These are phyloP conservation scores for Diplodus puntazzo DNA, from an alignment of 2,797 vertebrate genomes.

Conservation along the genomic window DNA sequence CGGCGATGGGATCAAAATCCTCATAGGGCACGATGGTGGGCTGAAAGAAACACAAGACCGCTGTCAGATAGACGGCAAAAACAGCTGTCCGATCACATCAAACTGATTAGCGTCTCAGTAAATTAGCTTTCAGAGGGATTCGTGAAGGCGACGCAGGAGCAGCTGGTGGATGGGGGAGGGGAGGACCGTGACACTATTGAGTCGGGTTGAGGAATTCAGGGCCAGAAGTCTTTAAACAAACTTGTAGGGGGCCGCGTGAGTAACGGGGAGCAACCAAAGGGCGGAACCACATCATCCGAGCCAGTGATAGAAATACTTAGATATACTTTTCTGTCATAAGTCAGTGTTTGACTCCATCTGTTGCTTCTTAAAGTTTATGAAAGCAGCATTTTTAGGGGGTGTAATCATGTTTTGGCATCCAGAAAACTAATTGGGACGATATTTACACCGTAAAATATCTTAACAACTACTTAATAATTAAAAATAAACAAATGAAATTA, in stretches of 20 bases:
- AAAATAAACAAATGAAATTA: too few relatives aligned
- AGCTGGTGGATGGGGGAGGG: slow-evolving; percentile 56
- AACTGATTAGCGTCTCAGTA: slow-evolving; percentile 9
- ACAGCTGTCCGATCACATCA: neutral
- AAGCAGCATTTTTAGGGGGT: too few relatives aligned
- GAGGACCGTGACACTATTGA: slow-evolving; percentile 5
- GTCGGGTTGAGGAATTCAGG: slow-evolving; percentile 58
- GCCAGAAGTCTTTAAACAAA: slow-evolving; percentile 72
- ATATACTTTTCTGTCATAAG: neutral
- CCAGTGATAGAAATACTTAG: neutral
- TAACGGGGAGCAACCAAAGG: neutral
- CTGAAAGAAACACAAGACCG: slow-evolving; percentile 53
- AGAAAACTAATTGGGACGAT: too few relatives aligned
- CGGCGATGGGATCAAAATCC: slow-evolving; percentile 84
- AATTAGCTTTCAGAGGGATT: slow-evolving; percentile 2
- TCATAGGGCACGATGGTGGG: slow-evolving; percentile 84
- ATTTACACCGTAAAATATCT: neutral
- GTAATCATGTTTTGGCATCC: too few relatives aligned
- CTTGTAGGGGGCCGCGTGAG: slow-evolving; percentile 38
- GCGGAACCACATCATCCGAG: neutral
- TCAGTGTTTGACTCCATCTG: neutral
- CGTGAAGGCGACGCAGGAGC: slow-evolving; percentile 18
- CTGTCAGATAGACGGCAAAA: slow-evolving; percentile 9
- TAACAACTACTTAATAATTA: neutral
- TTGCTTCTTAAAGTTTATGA: neutral